phyloP scores from a whole-genome alignment of 2,113 vertebrate genomes.

The Paralichthys olivaceus region DNA sequence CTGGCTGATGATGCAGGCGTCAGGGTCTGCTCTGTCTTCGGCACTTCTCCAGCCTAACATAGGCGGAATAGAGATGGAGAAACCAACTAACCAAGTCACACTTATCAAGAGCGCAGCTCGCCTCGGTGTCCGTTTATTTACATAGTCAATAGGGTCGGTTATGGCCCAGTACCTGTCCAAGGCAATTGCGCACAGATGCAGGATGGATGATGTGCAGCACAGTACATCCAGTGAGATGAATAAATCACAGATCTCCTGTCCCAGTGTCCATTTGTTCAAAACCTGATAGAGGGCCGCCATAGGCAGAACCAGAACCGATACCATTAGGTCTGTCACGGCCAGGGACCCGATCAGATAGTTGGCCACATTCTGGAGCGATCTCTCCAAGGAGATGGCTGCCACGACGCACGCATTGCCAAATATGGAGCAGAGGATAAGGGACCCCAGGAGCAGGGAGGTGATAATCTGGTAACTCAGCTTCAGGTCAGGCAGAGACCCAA shows the following conservation, averaged over 20 bases:
- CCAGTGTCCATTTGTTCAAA: constrained; percentile 97
- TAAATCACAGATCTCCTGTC: constrained; percentile 94
- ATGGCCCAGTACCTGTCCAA: constrained; percentile 99
- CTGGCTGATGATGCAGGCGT: constrained; percentile 96
- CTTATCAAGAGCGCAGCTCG: constrained; percentile 93
- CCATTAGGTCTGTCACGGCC: constrained; percentile 98
- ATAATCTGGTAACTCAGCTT: constrained; percentile 92
- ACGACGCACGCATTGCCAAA: constrained; percentile 97
- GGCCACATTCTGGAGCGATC: constrained; percentile 96
- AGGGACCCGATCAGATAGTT: constrained; percentile 98
- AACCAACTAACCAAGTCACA: constrained; percentile 96
- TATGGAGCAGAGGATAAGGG: constrained; percentile 93
- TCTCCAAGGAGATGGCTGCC: constrained; percentile 94
- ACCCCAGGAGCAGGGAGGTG: constrained; percentile 90
- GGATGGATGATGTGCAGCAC: constrained; percentile 98
- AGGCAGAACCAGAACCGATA: constrained; percentile 96
- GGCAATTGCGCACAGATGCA: constrained; percentile 97
- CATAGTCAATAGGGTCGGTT: constrained; percentile 96
- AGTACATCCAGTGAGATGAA: constrained; percentile 97
- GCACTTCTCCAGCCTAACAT: constrained; percentile 98
- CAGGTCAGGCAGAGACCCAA: constrained; percentile 77
- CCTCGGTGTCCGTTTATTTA: constrained; percentile 95
- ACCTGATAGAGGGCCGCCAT: constrained; percentile 99
- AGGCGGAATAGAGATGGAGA: constrained; percentile 97
- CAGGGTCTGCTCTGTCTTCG: constrained; percentile 92